Conservation (phyloP, 1,140 invertebrate species). For the Diabrotica undecimpunctata region DNA sequence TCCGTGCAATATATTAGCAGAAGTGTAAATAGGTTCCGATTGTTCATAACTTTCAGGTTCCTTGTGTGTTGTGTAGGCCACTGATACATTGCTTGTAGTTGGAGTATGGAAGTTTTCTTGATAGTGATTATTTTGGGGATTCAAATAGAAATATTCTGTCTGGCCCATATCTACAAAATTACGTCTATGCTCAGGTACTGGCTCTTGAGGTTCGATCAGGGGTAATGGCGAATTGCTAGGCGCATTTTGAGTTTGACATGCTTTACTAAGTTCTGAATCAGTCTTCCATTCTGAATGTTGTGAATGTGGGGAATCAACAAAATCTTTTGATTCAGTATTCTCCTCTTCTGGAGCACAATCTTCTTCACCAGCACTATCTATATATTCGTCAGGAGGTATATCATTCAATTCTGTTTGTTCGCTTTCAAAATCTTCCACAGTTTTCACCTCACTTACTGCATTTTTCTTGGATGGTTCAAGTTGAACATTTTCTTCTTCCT, state of each 20-base stretch:
- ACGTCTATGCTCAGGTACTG: neutral
- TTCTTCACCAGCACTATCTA: constrained; percentile 10
- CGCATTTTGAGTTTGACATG: constrained; percentile 40
- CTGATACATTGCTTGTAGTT: constrained; percentile 19
- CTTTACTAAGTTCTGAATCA: constrained; percentile 36
- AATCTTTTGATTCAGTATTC: constrained; percentile 25
- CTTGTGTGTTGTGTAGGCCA: constrained; percentile 19
- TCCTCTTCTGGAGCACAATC: constrained; percentile 15
- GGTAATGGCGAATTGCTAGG: neutral
- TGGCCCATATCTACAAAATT: constrained; percentile 10
- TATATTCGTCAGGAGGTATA: constrained; percentile 11
- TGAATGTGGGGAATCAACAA: constrained; percentile 20
- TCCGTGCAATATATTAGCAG: constrained; percentile 35
- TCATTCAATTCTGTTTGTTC: constrained; percentile 7
- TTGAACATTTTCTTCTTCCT: constrained; percentile 10
- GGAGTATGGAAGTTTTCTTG: neutral
- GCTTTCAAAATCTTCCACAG: constrained; percentile 14
- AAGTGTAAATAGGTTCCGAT: constrained; percentile 35
- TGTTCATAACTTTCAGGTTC: constrained; percentile 26
- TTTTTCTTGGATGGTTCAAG: neutral
- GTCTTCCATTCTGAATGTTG: constrained; percentile 19
- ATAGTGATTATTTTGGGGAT: constrained; percentile 14
- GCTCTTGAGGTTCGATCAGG: constrained; percentile 1
- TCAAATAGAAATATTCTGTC: constrained; percentile 27
- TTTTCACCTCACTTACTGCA: constrained; percentile 7